Evolutionary conservation across 2,113 vertebrate genomes (phyloP), one percentile per base, ranked within the genome.

Genomic region (Drymodes brunneopygia): DNA sequence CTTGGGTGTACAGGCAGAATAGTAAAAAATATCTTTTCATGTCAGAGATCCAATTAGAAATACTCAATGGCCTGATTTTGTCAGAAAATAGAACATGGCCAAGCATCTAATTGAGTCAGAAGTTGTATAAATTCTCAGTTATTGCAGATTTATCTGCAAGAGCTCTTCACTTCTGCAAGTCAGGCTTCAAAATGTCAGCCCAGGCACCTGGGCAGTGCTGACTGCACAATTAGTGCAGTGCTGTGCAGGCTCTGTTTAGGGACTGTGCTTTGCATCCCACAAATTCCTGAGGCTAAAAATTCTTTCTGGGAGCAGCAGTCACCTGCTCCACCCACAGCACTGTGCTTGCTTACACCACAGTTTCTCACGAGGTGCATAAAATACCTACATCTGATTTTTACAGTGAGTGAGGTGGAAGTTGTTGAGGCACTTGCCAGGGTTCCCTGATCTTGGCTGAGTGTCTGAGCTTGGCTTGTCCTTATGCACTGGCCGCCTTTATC

Each of bases 291-390:
- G 67, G 86, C 47, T 58, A 80, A 47, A 80, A 80, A 58, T 33
- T 51, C 33, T 36, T 38, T 47, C 15, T n/a, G 22, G 40, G n/a
- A 61, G 84, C 51, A 35, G 57, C 60, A 42, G 27, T 21, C 50
- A 25, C 67, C 22, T 35, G 33, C 29, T 70, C 10, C 8, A 38
- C 58, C 24, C 50, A 21, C 16, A 36, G 40, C 0, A 0, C 40
- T 1, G 2, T 5, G 14, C 40, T 15, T 36, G 36, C 40, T 64
- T 2, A 1, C 40, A 42, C 33, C 0, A 0, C 35, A 28, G 45
- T 4, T 54, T 53, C 35, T 80, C 7, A 7, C 8, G 2, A 73
- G 29, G 57, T 44, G 31, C 35, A 6, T 12, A 17, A 50, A 75
- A 65, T 11, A 29, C 25, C 22, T 25, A 8, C 29, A 1, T 28